These are phyloP conservation scores for Ennomos fuscantarius DNA, from an alignment of 2,888 invertebrate species.

Conservation along the genomic window DNA sequence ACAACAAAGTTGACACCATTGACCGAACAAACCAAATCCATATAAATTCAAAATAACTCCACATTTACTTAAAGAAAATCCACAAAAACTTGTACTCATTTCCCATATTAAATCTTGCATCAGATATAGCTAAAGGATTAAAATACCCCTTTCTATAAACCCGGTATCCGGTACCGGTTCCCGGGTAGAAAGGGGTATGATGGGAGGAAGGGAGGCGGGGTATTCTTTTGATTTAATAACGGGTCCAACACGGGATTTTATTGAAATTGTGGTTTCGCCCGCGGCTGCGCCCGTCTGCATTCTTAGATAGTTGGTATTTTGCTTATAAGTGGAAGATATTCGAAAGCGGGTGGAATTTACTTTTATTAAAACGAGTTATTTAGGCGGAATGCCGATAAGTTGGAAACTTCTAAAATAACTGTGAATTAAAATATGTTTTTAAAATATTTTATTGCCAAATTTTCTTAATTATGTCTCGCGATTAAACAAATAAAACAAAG, in stretches of 20 bases:
- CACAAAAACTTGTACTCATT: conserved; percentile 21
- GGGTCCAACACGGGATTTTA: conserved; percentile 40
- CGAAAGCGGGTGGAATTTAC: conserved; percentile 28
- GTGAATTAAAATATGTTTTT: too few species aligned
- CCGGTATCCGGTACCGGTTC: conserved; percentile 10
- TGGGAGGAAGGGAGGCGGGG: conserved; percentile 10
- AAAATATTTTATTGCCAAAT: too few species aligned
- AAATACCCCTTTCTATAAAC: conserved; percentile 22
- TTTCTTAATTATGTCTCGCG: too few species aligned
- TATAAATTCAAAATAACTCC: too few species aligned
- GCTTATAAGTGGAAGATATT: conserved; percentile 34
- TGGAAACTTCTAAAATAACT: not conserved
- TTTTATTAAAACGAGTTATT: conserved; percentile 16
- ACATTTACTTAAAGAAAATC: too few species aligned
- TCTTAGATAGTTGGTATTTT: conserved; percentile 37
- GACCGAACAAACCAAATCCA: too few species aligned
- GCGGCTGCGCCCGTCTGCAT: conserved; percentile 36
- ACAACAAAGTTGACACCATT: too few species aligned
- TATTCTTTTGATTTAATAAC: conserved; percentile 46
- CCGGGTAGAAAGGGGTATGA: conserved; percentile 1
- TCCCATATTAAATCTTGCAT: conserved; percentile 38
- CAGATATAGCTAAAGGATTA: conserved; percentile 35
- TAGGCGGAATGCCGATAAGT: conserved; percentile 10
- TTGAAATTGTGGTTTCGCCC: conserved; percentile 41
- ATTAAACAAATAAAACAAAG: too few species aligned